Base-by-base conservation (phyloP, 2,113 vertebrate genomes). In the Notarius quadriscutis region DNA sequence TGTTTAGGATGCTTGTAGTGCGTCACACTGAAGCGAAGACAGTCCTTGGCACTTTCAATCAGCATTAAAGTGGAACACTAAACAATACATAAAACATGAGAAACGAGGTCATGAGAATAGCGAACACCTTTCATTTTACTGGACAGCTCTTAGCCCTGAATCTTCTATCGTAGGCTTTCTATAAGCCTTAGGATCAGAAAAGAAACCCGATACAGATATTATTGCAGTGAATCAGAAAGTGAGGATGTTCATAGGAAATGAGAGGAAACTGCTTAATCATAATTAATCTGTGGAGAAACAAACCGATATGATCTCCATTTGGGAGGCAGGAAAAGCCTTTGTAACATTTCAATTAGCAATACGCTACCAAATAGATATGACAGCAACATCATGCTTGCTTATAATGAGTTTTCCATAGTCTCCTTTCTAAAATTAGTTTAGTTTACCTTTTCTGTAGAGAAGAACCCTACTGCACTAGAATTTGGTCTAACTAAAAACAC, bases 51-150 rank as follows among this genome's bases (percentile, higher is more conserved):
- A 82, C 96, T 97, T 92, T 98, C 98, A 0, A 99, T 98, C 87
- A 99, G 93, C 98, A 99, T 99, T 89, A 99, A 90, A 0, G 97
- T 97, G 74, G 98, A 97, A 83, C 98, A 99, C 98, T 99, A 92
- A 0, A 12, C 53, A 51, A 53, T 89, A 69, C 30, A 71, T 6
- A 86, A 18, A 84, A 57, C 71, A 80, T 81, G 65, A 87, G 75
- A 17, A 51, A 7, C 1, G 18, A 55, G 34, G 15, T 41, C 25
- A 20, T 71, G n/a, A 22, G 4, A 79, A 86, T 27, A 34, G 9
- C 12, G 1, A 51, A 67, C 48, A 67, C 25, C 25, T 84, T 75
- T 15, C 1, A 62, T 62, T 53, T 67, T 6, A 60, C 27, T 11
- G 15, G 2, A 74, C 27, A 34, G 15, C 51, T 57, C 27, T 71